A percentile compares a stretch with the other conserved stretches of the same genome.
Conservation (phyloP, 2,888 invertebrate species). For the Campopleginae sp. region DNA sequence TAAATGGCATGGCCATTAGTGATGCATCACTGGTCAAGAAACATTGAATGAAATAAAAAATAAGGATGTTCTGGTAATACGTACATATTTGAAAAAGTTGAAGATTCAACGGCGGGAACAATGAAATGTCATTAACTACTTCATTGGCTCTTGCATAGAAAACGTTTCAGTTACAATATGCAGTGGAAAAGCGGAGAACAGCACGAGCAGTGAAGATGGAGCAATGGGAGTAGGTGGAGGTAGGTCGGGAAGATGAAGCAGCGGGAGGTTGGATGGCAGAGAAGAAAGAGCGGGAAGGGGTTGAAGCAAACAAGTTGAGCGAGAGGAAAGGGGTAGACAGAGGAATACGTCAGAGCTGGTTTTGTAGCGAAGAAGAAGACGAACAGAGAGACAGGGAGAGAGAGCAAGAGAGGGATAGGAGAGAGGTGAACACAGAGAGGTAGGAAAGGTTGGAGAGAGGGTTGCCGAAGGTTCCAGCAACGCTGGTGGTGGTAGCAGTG, state of each 20-base stretch:
- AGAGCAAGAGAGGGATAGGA: conserved; percentile 65
- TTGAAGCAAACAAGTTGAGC: conserved; percentile 65
- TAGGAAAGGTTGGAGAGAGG: conserved; percentile 66
- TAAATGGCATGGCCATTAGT: no score
- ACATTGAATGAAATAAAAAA: no score
- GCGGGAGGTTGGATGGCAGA: conserved; percentile 49
- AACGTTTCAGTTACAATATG: background rate
- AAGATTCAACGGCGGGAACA: background rate
- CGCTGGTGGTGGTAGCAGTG: conserved; percentile 61
- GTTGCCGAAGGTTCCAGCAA: conserved; percentile 69
- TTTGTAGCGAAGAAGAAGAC: conserved; percentile 50
- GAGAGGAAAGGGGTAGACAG: conserved; percentile 64
- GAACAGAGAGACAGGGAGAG: conserved; percentile 65
- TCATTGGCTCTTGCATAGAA: background rate
- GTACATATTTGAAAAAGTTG: background rate
- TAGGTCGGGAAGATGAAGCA: conserved; percentile 67
- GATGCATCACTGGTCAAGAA: no score
- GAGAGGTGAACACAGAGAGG: conserved; percentile 64
- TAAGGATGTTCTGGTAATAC: background rate
- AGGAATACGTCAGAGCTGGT: conserved; percentile 62
- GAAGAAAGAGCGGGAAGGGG: conserved; percentile 65
- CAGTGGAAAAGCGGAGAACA: conserved; percentile 53
- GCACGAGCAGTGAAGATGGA: conserved; percentile 74
- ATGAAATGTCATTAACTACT: conserved; percentile 2
- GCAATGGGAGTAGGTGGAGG: conserved; percentile 69